Conservation (phyloP, 2,113 vertebrate species). For the Sakesphorus luctuosus region DNA sequence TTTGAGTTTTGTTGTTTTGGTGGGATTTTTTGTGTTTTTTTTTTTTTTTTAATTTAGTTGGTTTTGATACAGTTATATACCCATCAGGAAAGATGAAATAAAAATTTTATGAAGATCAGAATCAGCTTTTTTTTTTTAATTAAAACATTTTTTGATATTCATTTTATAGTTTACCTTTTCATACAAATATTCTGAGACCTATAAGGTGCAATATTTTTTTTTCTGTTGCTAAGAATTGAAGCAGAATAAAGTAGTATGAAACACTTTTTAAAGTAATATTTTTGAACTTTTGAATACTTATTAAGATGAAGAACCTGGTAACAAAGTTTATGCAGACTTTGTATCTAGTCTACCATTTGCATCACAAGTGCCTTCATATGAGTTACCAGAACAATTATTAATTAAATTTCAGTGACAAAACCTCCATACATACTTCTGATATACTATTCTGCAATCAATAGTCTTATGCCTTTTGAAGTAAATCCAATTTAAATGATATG, state of each 20-base stretch:
- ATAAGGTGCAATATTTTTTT: neutral
- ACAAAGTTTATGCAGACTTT: neutral
- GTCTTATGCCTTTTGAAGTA: neutral
- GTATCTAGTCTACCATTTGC: neutral
- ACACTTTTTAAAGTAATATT: fast-evolving
- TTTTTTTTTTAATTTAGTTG: too few species aligned
- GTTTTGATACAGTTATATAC: neutral
- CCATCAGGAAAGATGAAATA: neutral
- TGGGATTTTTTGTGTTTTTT: too few species aligned
- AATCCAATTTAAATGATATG: neutral
- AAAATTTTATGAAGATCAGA: neutral
- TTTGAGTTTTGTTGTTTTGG: neutral
- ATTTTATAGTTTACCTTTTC: neutral
- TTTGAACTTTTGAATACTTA: neutral
- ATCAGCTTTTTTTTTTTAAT: neutral
- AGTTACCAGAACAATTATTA: neutral
- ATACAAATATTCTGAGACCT: neutral
- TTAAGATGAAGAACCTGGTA: neutral
- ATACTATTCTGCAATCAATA: neutral
- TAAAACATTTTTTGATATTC: neutral
- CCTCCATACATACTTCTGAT: neutral
- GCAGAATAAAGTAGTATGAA: neutral
- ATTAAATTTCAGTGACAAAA: neutral
- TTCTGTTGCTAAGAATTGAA: neutral
- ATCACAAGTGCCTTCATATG: neutral